Evolutionary conservation across 2,113 vertebrate species (phyloP), one percentile per base, ranked within the genome.

Genomic region (Columbina picui): DNA sequence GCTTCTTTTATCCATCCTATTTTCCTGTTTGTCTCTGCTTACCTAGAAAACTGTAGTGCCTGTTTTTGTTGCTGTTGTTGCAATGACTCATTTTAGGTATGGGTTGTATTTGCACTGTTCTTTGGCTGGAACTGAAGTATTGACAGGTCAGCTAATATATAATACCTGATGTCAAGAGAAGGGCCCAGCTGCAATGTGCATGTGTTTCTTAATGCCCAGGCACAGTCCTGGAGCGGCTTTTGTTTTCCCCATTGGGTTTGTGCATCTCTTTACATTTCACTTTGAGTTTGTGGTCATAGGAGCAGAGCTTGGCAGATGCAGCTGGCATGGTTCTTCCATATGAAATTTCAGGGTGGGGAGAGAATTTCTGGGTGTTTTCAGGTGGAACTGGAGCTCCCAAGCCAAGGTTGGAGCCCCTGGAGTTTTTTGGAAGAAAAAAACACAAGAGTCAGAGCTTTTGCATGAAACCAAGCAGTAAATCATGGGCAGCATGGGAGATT

Each of bases 61-160:
- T 56, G 14, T 38, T 55, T 47, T 39, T 73, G 26, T 67, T 45
- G 18, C 43, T 45, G 9, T 45, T 56, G 29, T 49, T 70, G 26
- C 4, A 84, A 7, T 18, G 64, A 2, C 22, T 52, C 1, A 1
- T 82, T 82, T 79, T 27, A 73, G 2, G 1, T 25, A 7, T 2
- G 12, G 22, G 5, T 3, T 39, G 15, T 0, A 0, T n/a, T 76
- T 63, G 23, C 1, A 0, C 3, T 36, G n/a, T 26, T 78, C 20
- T 38, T 18, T 87, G 45, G 2, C 25, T 88, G n/a, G 25, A 57
- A 13, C 2, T 70, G 49, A 70, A 60, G 13, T 27, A 34, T 14
- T 0, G 7, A 56, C n/a, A 76, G n/a, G 19, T 59, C 0, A 0
- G 47, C 12, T 59, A 19, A 43, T 41, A 5, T 14, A n/a, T 10